Conservation (phyloP, 2,113 vertebrate species). For the Marcusenius ussheri region DNA sequence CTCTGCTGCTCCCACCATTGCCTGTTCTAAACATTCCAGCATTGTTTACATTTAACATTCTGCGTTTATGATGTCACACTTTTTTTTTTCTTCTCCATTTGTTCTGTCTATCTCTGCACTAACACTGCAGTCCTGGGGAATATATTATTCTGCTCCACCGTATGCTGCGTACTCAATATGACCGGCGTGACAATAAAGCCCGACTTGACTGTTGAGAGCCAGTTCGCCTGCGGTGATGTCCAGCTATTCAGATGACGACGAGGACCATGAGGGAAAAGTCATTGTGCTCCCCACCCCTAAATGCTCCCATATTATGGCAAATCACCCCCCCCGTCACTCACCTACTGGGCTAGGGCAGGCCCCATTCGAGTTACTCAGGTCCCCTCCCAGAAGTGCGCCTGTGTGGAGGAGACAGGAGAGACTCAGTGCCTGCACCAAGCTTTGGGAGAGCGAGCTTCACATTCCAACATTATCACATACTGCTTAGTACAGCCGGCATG, state of each 20-base stretch:
- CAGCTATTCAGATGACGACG: neutral
- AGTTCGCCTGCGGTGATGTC: neutral
- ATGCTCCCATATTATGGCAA: neutral
- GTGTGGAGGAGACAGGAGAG: neutral
- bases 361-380: constrained; percentile 83
- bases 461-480: neutral
- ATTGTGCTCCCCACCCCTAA: neutral
- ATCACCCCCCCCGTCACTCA: constrained; percentile 56
- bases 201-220: neutral
- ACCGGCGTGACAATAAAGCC: neutral
- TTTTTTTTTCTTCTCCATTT: neutral
- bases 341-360: constrained; percentile 91
- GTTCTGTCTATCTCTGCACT: neutral
- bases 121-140: neutral
- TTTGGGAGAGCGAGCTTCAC: neutral
- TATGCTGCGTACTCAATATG: neutral
- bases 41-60: neutral
- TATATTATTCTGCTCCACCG: neutral
- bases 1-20: neutral
- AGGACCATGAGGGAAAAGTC: neutral
- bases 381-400: constrained; percentile 89
- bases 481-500: neutral
- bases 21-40: neutral
- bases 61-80: neutral
- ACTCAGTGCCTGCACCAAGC: neutral